Base-by-base conservation (phyloP, 1,140 invertebrate genomes). In the Frieseomelitta varia region DNA sequence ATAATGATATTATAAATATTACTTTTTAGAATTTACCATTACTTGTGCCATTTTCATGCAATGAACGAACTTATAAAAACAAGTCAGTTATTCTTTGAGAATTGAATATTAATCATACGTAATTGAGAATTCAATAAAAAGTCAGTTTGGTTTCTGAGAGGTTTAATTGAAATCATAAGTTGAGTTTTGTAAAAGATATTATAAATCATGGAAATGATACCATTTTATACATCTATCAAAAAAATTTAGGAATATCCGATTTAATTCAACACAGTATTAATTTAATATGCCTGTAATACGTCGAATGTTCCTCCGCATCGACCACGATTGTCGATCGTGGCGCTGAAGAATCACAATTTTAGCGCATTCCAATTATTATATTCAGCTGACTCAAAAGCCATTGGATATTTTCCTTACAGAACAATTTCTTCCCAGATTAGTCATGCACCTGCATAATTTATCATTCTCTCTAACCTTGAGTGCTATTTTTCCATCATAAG, bases 371-470 rank as follows among this genome's bases (percentile, higher is more conserved):
- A 11, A 63, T 53, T 81, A 65, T 19, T 19, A 21, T 19, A 58
- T 65, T 51, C 55, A 73, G 47, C 79, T 74, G 58, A 81, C 58
- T 65, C 79, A 74, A 21, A 11, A 30, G 39, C 4, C 47, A 30
- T 74, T n/a, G 47, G 76, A 53, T 39, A 65, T 74, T 81, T 81
- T 51, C 27, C 15, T 15, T 79, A 24, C 21, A n/a, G 47, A 21
- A 68, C 19, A 19, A 63, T 53, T 30, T 55, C 24, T 15, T 81
- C 30, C 15, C 10, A 30, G n/a, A 79, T 79, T 68, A 65, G 21
- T 34, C 21, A n/a, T 2, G 24, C 6, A 27, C 15, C 30, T 67
- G 47, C 12, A 53, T 39, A 39, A 51, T 24, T 73, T 24, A 51
- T 24, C 1, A 56, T 79, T 58, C 63, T 74, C 1, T n/a, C 19